phyloP scores from a whole-genome alignment of 2,797 vertebrate genomes.

The Euthynnus affinis region DNA sequence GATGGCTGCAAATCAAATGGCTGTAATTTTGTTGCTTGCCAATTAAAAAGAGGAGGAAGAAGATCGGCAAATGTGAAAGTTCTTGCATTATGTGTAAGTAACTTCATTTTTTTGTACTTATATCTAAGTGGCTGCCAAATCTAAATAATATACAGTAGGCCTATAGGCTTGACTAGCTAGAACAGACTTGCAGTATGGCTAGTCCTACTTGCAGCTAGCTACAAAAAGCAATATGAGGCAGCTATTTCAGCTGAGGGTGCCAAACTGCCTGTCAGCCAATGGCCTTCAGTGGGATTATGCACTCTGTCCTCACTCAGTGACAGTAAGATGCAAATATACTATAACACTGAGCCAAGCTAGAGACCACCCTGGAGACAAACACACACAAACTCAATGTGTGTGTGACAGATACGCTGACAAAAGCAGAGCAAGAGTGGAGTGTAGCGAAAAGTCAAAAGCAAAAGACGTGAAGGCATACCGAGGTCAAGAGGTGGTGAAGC shows the following conservation, averaged over 20 bases:
- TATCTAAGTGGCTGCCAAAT: no score
- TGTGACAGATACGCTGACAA: constrained; percentile 15
- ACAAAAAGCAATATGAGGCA: constrained; percentile 2
- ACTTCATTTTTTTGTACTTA: not conserved
- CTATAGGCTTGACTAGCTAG: not conserved
- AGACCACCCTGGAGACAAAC: constrained; percentile 60
- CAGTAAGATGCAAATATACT: constrained; percentile 56
- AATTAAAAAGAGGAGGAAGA: not conserved
- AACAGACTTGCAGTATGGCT: not conserved
- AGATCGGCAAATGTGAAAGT: no score
- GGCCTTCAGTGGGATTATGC: constrained; percentile 50
- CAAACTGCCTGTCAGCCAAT: constrained; percentile 48
- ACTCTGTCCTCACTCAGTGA: constrained; percentile 54
- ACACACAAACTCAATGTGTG: constrained; percentile 12
- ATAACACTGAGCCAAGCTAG: constrained; percentile 29
- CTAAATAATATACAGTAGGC: not conserved
- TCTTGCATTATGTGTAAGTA: not conserved
- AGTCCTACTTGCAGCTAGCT: not conserved
- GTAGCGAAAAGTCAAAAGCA: constrained; percentile 20
- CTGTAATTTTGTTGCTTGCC: not conserved
- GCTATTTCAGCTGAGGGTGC: constrained; percentile 43
- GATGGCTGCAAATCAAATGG: not conserved
- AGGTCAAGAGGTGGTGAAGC: constrained; percentile 28
- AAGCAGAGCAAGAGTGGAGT: not conserved
- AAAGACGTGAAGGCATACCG: constrained; percentile 16